Conservation (phyloP, 2,797 vertebrate species). For the Taenioides sp. region DNA sequence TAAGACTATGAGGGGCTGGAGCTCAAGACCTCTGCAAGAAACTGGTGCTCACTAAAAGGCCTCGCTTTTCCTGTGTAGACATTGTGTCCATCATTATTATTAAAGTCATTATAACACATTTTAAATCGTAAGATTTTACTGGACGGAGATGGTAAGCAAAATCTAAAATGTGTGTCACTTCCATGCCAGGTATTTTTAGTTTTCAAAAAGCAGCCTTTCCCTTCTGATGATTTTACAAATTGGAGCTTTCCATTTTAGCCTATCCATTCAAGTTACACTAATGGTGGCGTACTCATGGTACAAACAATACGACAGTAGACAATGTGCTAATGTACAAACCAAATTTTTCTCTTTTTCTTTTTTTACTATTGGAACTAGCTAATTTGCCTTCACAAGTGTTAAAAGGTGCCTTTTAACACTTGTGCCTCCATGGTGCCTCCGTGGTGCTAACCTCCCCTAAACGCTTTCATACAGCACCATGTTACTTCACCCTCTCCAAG, state of each 20-base stretch:
- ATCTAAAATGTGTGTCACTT: not conserved
- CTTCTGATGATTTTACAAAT: not conserved
- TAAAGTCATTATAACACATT: not conserved
- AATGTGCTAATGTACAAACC: too few relatives aligned
- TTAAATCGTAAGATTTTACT: not conserved
- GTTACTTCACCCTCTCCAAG: too few relatives aligned
- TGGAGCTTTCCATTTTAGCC: not conserved
- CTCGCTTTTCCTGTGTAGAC: not conserved
- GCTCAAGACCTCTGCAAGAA: conserved; percentile 13
- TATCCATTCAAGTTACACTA: not conserved
- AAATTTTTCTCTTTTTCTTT: not conserved
- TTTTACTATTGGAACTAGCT: not conserved
- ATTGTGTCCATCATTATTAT: not conserved
- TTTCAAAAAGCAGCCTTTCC: not conserved
- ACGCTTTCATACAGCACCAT: not conserved
- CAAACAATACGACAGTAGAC: too few relatives aligned
- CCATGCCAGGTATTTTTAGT: not conserved
- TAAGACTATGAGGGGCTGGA: conserved; percentile 14
- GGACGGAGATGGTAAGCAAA: not conserved
- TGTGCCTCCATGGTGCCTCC: too few relatives aligned
- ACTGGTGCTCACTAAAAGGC: conserved; percentile 6
- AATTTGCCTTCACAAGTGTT: not conserved
- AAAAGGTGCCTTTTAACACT: too few relatives aligned
- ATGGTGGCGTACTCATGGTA: not conserved
- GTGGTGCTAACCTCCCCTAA: not conserved